Evolutionary conservation across 2,797 vertebrate species (phyloP).

Genomic region (Danio aesculapii): DNA sequence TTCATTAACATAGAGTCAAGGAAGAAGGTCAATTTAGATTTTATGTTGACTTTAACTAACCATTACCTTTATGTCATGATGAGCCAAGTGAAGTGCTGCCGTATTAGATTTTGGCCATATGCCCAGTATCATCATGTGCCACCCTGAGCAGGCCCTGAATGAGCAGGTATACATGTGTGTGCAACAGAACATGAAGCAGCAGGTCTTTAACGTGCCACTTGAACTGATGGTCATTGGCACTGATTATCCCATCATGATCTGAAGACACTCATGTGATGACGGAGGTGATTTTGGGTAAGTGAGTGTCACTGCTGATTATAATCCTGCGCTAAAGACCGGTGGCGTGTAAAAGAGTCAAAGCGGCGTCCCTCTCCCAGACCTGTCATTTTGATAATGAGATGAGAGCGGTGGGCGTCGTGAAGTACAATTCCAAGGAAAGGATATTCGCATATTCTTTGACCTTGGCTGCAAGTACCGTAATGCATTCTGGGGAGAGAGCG

Average conservation of each 20-base stretch:
- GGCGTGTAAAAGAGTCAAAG: constrained; percentile 38
- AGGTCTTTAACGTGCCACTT: constrained; percentile 27
- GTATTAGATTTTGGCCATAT: constrained; percentile 27
- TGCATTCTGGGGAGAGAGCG: constrained; percentile 29
- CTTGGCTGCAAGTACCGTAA: constrained; percentile 42
- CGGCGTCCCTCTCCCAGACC: constrained; percentile 43
- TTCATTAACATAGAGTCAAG: neutral
- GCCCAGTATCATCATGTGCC: constrained; percentile 27
- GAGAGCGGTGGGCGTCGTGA: constrained; percentile 44
- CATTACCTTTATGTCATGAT: neutral
- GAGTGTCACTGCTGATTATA: constrained; percentile 52
- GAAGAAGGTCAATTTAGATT: neutral
- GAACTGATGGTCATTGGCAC: constrained; percentile 30
- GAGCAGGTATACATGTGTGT: neutral
- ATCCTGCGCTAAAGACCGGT: constrained; percentile 37
- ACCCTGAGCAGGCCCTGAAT: too few relatives aligned
- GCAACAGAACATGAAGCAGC: constrained; percentile 13
- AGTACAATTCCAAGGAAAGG: constrained; percentile 28
- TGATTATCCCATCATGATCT: constrained; percentile 38
- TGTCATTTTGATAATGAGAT: constrained; percentile 58
- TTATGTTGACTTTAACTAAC: constrained; percentile 17
- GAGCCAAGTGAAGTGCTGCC: constrained; percentile 6
- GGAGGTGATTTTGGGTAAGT: constrained; percentile 35
- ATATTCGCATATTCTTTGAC: constrained; percentile 36
- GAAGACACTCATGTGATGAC: constrained; percentile 37